These are phyloP conservation scores for Calosoma granatense DNA, from an alignment of 1,140 invertebrate genomes.

Conservation along the genomic window DNA sequence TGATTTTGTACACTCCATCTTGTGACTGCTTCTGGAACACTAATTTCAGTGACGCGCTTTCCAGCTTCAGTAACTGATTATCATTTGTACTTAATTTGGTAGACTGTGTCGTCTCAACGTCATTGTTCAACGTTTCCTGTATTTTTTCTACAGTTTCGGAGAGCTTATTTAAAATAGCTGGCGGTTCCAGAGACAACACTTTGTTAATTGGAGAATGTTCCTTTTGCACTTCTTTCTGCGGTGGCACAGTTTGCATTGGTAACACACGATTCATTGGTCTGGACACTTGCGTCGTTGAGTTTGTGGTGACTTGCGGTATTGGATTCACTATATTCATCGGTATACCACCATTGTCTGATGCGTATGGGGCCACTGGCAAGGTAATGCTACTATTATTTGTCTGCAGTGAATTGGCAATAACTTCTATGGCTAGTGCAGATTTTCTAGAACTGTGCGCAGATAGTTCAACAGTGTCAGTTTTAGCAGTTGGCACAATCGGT, in stretches of 20 bases:
- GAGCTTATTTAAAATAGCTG: not conserved
- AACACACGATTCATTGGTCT: constrained; percentile 64
- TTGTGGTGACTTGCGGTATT: constrained; percentile 37
- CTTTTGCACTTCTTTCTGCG: constrained; percentile 23
- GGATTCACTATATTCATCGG: constrained; percentile 59
- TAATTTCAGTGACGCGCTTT: constrained; percentile 40
- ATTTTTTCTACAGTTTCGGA: constrained; percentile 2
- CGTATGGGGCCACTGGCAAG: constrained; percentile 45
- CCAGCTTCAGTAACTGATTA: constrained; percentile 20
- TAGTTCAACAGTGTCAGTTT: too few relatives aligned
- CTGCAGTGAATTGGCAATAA: constrained; percentile 18
- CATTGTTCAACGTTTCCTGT: constrained; percentile 25
- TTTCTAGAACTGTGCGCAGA: too few relatives aligned
- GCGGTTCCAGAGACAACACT: constrained; percentile 1
- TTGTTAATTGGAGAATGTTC: constrained; percentile 5
- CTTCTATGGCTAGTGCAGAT: not conserved
- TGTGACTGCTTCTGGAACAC: constrained; percentile 39
- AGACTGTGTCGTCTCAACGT: constrained; percentile 25
- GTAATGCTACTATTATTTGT: constrained; percentile 45
- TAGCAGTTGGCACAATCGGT: too few relatives aligned
- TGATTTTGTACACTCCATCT: constrained; percentile 41
- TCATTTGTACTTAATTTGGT: constrained; percentile 18
- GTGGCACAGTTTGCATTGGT: constrained; percentile 49
- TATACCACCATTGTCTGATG: constrained; percentile 44
- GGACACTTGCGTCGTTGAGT: constrained; percentile 28